Evolutionary conservation across 2,797 vertebrate genomes (phyloP), one percentile per base, ranked within the genome.

Genomic region (Cyclura pinguis): DNA sequence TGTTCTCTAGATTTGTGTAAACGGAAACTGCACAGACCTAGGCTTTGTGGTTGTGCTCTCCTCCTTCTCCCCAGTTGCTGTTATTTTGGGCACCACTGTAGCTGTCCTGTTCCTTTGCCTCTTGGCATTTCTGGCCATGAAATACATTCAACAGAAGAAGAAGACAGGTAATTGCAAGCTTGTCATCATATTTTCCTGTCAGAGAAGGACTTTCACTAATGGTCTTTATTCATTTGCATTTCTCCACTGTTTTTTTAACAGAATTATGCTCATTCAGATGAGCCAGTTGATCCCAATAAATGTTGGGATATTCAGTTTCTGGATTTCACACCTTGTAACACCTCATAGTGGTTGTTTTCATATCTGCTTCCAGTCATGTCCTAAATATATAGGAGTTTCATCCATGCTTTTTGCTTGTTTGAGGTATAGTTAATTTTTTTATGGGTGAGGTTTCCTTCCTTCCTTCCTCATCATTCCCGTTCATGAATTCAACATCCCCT

Each of bases 1-100:
- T 32, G 76, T 72, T 27, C 86, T 74, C 82, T 85, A 99, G 99
- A 97, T 99, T 93, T 98, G 98, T 4, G 97, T 99, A 89, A 98
- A 99, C 0, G 97, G 97, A 0, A 96, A 95, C 59, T 98, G 98
- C 29, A 84, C 96, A 77, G 93, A 95, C 0, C 96, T 99, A 91
- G 99, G 98, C 62, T 97, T 91, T 0, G 99, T 99, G 81, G 94
- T 98, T 69, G 90, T 97, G 14, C 94, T 97, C 3, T 95, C 96
- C 91, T 91, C 93, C 0, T 97, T 97, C 92, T 97, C 98, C 89
- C 94, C 98, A 88, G 97, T 98, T 62, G 96, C 98, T 94, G 97
- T 98, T 7, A 96, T 98, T 80, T 95, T 99, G 64, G 97, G 98
- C 57, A 97, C 96, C 42, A 89, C 98, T 86, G 59, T 97, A 1